Base-by-base conservation (phyloP, 2,113 vertebrate species). In the Formicarius rufipectus region DNA sequence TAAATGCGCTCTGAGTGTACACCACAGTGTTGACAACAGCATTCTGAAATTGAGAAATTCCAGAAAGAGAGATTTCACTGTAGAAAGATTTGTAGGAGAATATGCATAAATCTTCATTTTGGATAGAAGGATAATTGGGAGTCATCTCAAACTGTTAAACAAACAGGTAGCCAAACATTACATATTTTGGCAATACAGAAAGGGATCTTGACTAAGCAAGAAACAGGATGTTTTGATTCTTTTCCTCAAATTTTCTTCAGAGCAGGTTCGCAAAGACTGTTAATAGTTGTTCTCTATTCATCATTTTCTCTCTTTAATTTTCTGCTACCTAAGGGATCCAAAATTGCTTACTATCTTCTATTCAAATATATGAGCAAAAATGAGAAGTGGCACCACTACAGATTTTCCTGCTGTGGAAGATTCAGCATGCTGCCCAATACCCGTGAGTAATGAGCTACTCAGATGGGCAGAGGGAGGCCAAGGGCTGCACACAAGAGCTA, bases 341-440 rank as follows among this genome's bases (percentile, higher is more conserved):
- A 62, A 58, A n/a, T n/a, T 60, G 6, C 30, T 93, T 68, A 60
- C 8, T 37, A 31, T 64, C 18, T 82, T 82, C 44, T 62, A 5
- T 7, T 79, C 10, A 73, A 68, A 52, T 44, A 40, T 14, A 69
- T 15, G 5, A 84, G 28, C 18, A 35, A 85, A 93, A 87, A 40
- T 1, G 0, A 74, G 14, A 78, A 68, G 55, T 24, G 7, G 16
- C 23, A 44, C 71, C 87, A 68, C n/a, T 49, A 17, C 10, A 79
- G 9, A 56, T 60, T 76, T 87, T 23, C 17, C 5, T 81, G 30
- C 9, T 2, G 0, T 13, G 28, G 30, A 84, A 71, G 12, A 67
- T 45, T 50, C 44, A 64, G 42, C 53, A 44, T 53, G n/a, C 1
- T 75, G 6, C 14, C 8, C 0, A 0, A 42, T 20, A 22, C 4